Base-by-base conservation (phyloP, 2,113 vertebrate species). In the Camelus dromedarius region DNA sequence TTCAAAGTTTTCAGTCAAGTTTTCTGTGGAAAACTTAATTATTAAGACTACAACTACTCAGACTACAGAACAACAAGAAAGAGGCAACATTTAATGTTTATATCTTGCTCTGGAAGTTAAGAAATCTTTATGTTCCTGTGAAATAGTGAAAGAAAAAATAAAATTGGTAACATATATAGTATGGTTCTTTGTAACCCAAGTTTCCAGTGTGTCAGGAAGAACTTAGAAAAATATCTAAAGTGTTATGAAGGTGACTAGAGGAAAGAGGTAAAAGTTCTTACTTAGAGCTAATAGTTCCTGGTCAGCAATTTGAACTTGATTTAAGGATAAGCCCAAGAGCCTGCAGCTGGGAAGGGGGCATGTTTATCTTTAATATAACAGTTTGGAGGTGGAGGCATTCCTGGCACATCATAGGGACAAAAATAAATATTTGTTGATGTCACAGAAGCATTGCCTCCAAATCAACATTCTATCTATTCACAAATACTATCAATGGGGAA, bases 41-140 rank as follows among this genome's bases (percentile, higher is more conserved):
- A 38, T 79, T 26, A 79, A 54, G 62, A 13, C 62, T 64, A 30
- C 13, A 77, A 54, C 76, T 79, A 56, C 24, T 77, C 32, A 77
- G 50, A 54, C 15, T 64, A 62, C 0, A 72, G 81, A 85, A 84
- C 46, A 85, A 42, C 9, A 95, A 93, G 52, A 77, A 79, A 75
- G 58, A 35, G 86, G n/a, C 35, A 84, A 75, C 32, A 92, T 30
- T 52, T 83, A 48, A 80, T 66, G 30, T 79, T 85, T 89, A 66
- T 67, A 80, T 97, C 80, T 80, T 95, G 38, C 19, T 91, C 58
- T 72, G 48, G 46, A 89, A 89, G 16, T 70, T 77, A 77, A 91
- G 62, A 89, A 12, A 58, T 38, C 84, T 91, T 89, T 64, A 85
- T 69, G 16, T 81, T 66, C 19, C 85, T 70, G 26, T 93, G 67